Conservation (phyloP, 1,140 invertebrate genomes). For the Goniozus legneri region DNA sequence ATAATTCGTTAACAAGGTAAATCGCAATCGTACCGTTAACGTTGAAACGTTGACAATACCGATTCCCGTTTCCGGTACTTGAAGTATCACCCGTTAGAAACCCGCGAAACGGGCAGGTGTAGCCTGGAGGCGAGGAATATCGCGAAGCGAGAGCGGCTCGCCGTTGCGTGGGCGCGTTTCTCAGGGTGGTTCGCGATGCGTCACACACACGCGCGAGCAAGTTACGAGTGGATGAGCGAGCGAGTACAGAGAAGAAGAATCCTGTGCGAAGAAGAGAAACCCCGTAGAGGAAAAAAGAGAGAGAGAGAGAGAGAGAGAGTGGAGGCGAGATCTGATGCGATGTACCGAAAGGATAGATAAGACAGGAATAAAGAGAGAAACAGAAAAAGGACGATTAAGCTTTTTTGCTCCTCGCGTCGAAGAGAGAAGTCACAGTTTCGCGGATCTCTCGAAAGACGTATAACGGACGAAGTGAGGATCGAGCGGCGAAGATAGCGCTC, state of each 20-base stretch:
- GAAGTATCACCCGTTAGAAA: constrained; percentile 23
- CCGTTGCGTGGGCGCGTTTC: constrained; percentile 46
- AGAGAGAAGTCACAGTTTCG: too few relatives aligned
- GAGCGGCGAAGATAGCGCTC: constrained; percentile 7
- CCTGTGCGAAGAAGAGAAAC: background rate
- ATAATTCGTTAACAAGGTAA: too few relatives aligned
- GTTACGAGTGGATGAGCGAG: constrained; percentile 17
- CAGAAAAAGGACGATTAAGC: background rate
- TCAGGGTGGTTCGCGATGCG: constrained; percentile 48
- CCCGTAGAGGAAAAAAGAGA: background rate
- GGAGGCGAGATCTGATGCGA: constrained; percentile 13
- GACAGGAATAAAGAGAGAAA: constrained; percentile 11
- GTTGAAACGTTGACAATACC: too few relatives aligned
- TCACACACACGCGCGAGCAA: constrained; percentile 36
- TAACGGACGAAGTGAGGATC: constrained; percentile 8
- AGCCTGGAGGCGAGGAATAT: constrained; percentile 41
- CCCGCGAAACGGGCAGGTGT: constrained; percentile 35
- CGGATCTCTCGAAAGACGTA: constrained; percentile 3
- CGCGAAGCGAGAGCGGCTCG: constrained; percentile 23
- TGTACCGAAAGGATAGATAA: constrained; percentile 1
- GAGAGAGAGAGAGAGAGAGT: constrained; percentile 10
- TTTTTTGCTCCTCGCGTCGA: background rate
- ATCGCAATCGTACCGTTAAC: too few relatives aligned
- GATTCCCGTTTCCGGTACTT: constrained; percentile 11
- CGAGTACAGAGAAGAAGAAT: constrained; percentile 6